Evolutionary conservation across 37 sponge, comb jelly and placozoan species (phyloP), one percentile per base, ranked within the genome.

Genomic region (Beroe ovata): DNA sequence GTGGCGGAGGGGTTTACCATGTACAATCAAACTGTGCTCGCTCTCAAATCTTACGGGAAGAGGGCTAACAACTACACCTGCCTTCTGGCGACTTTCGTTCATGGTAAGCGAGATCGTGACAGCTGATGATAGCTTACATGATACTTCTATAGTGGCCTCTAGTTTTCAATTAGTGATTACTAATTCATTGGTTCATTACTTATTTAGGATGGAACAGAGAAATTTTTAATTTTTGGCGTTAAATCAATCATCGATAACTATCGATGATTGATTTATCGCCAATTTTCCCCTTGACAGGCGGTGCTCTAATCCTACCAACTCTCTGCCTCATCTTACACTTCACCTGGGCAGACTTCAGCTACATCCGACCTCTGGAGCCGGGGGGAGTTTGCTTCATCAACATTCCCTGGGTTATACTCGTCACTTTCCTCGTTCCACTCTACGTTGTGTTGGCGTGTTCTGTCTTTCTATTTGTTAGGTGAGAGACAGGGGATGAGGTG

Each of bases 21-120:
- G 63, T 62, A 62, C 26, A 8, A 29, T 28, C 63, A 62, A 18
- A 62, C 63, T 20, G 63, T 62, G 6, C 11, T 6, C 21, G 63
- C 63, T n/a, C 26, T 62, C 4, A 62, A 62, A 18, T 62, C 63
- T 20, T 62, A 62, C 23, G 63, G 63, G 28, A 62, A 62, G 63
- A 62, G 26, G 23, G 26, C 26, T 28, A 29, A 62, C 8, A 20
- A 62, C 63, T 62, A 62, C 63, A 62, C 63, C 8, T 20, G 4
- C 3, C 21, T 28, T 6, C 26, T 23, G 21, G 63, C 63, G 4
- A 18, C 26, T 4, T 6, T 62, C 3, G 23, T 62, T 4, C 63
- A 62, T 62, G 8, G 63, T 62, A 62, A 62, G 63, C n/a, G n/a
- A n/a, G n/a, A n/a, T n/a, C n/a, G n/a, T n/a, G n/a, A n/a, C n/a